Evolutionary conservation across 1,140 invertebrate genomes (phyloP), one percentile per base, ranked within the genome.

Genomic region (Drosophila kepulauana): DNA sequence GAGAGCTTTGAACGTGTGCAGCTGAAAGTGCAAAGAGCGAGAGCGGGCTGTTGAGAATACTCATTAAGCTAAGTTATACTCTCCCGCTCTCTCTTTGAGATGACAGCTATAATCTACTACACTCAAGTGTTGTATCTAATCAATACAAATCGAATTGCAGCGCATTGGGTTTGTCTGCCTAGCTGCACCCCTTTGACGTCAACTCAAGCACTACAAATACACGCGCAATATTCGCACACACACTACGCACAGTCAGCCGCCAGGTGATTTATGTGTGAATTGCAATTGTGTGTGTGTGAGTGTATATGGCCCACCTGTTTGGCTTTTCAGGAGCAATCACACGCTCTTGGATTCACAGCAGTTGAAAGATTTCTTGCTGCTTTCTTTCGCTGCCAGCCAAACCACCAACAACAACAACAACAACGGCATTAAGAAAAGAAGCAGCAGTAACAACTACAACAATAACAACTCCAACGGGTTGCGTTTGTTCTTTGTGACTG

Each of bases 401-500:
- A 38, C 5, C 56, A 64, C 38, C 77, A 77, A 57, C 38, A 64
- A 35, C 67, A 45, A 28, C 35, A 28, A 33, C 16, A 46, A 30
- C 35, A 30, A 33, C 20, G 20, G 20, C 20, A 25, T 25, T 25
- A 25, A 25, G 7, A 38, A 8, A 33, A 33, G 33, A 33, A 33
- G 8, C 59, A 46, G 13, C 15, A 33, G 8, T 52, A 46, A n/a
- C 15, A 33, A 33, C 51, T 41, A 52, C 70, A 61, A 20, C 64
- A 63, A 75, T 67, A 48, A 70, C 58, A 73, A 61, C 79, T 71
- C 69, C 76, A 77, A 62, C 63, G 69, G 64, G 68, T 78, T 70
- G 78, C 70, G 78, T 70, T 87, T 81, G 79, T 87, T 87, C 84
- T 88, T 87, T 80, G 84, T 82, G 79, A 71, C 82, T 79, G 77